Base-by-base conservation (phyloP, 2,113 vertebrate genomes). In the Alouatta palliata region DNA sequence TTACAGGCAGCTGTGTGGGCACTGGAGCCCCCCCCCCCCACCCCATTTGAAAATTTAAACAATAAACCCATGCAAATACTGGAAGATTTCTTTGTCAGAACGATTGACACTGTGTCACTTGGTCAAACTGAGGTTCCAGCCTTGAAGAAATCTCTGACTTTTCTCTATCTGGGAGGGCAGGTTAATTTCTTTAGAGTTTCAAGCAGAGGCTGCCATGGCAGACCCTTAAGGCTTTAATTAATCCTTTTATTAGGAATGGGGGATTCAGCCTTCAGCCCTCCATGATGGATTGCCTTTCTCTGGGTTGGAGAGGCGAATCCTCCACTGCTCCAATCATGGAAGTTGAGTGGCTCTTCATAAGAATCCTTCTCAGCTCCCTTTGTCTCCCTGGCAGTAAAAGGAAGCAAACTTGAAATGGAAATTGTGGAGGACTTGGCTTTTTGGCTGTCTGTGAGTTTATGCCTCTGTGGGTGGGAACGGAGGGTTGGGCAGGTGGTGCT, bases 361-460 rank as follows among this genome's bases (percentile, higher is more conserved):
- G 68, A 90, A 40, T 21, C 82, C 66, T 97, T 90, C 82, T 89
- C 54, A 86, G 73, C 85, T 96, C 89, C 90, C 95, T 97, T 97
- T 97, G 93, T 98, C 94, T 98, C 90, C 95, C 87, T 93, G 96
- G 95, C 97, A 95, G 49, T 64, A 93, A 95, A 96, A 97, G 64
- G 91, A 85, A 84, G 81, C 90, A 79, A 97, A 98, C 97, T 98
- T 95, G 96, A 98, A 98, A 97, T 75, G 94, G 85, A 91, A 96
- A 94, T 97, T 40, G 81, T 88, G 95, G 58, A 66, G 91, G 75
- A 91, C 92, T 95, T 81, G 43, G 92, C 94, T 80, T 86, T 97
- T 83, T 91, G 88, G 92, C 93, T 82, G 94, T 52, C 96, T 95
- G 87, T 21, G 77, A 87, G 75, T n/a, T 27, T 77, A 37, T 68